A percentile compares a stretch with the other conserved stretches of the same genome.
phyloP scores from a whole-genome alignment of 2,797 vertebrate species.

The Euphonia xanthogaster region DNA sequence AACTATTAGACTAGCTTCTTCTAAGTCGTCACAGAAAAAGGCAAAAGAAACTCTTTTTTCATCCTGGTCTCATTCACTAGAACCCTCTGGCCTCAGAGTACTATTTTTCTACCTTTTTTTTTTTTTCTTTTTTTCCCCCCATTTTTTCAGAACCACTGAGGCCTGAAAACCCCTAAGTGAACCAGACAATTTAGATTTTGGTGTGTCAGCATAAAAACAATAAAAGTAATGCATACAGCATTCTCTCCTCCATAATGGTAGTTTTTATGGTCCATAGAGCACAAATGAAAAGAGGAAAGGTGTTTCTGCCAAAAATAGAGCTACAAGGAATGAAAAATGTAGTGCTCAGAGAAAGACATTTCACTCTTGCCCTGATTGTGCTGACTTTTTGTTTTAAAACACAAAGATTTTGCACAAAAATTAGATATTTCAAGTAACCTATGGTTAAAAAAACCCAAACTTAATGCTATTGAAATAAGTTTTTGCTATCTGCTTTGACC shows the following conservation, averaged over 20 bases:
- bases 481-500: not conserved
- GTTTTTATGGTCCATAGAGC: constrained; percentile 70
- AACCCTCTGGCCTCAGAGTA: not conserved
- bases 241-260: constrained; percentile 53
- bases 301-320: constrained; percentile 61
- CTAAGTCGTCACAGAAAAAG: not conserved
- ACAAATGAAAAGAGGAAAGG: constrained; percentile 67
- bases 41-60: not conserved
- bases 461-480: not conserved
- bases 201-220: constrained; percentile 69
- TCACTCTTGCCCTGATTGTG: constrained; percentile 16
- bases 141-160: constrained; percentile 41
- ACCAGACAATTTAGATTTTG: constrained; percentile 48
- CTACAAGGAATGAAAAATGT: constrained; percentile 51
- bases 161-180: constrained; percentile 59
- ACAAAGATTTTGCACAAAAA: not conserved
- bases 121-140: fast-evolving
- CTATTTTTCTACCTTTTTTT: not conserved
- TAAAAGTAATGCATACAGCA: constrained; percentile 49
- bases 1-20: not conserved
- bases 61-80: not conserved
- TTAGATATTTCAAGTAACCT: constrained; percentile 28
- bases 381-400: constrained; percentile 47
- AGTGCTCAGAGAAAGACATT: constrained; percentile 17
- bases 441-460: not conserved